Percentiles rank a stretch among this genome's conserved stretches.
phyloP scores from a whole-genome alignment of 2,113 vertebrate genomes.

The Hymenochirus boettgeri region DNA sequence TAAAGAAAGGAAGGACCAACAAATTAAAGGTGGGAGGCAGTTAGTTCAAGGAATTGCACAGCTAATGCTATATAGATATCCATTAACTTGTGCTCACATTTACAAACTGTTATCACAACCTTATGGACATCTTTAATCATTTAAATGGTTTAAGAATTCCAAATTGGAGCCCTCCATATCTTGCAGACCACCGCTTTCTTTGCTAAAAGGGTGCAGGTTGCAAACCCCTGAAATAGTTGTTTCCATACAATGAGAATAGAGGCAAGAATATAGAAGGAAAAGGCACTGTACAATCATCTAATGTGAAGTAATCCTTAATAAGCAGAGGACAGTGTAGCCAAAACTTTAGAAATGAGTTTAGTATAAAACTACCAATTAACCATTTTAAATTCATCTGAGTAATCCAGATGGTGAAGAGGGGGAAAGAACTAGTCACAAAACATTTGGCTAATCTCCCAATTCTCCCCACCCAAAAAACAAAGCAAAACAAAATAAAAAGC shows the following conservation, averaged over 20 bases:
- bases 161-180: too few relatives aligned
- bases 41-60: slow-evolving; percentile 53
- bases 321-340: slow-evolving; percentile 68
- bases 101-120: slow-evolving; percentile 48
- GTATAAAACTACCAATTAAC: slow-evolving; percentile 15
- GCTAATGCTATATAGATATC: slow-evolving; percentile 60
- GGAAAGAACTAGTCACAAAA: slow-evolving; percentile 57
- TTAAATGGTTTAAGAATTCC: too few relatives aligned
- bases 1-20: slow-evolving; percentile 47
- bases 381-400: slow-evolving; percentile 6
- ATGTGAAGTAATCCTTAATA: slow-evolving; percentile 75
- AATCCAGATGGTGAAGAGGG: neutral
- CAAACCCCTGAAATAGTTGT: too few relatives aligned
- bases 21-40: neutral
- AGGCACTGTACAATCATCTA: slow-evolving; percentile 75
- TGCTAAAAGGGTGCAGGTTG: neutral
- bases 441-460: slow-evolving; percentile 51
- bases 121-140: too few relatives aligned
- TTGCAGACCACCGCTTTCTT: too few relatives aligned
- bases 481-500: slow-evolving; percentile 27
- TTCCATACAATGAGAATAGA: slow-evolving; percentile 8
- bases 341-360: slow-evolving; percentile 50
- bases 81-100: slow-evolving; percentile 58
- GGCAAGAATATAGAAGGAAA: slow-evolving; percentile 53
- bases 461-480: slow-evolving; percentile 1